These are phyloP conservation scores for Vombatus ursinus DNA, from an alignment of 2,113 vertebrate species.

Conservation along the genomic window DNA sequence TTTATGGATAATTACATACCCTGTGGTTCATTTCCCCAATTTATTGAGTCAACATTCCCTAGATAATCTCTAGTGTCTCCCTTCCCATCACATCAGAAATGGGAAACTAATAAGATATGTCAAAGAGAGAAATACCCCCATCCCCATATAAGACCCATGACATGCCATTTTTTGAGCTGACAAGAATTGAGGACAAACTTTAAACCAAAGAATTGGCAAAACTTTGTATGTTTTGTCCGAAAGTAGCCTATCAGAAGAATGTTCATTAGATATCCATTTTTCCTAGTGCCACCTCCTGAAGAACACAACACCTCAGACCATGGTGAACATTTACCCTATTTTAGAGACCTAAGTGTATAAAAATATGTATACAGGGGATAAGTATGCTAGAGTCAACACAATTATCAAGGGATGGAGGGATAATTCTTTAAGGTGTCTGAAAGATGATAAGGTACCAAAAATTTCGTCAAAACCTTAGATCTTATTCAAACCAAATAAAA, in stretches of 20 bases:
- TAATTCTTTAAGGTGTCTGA: too few species aligned
- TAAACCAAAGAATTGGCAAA: background rate
- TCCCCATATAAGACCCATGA: background rate
- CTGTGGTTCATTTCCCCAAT: background rate
- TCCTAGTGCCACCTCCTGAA: background rate
- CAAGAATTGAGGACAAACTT: background rate
- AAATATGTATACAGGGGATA: background rate
- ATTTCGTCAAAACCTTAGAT: too few species aligned
- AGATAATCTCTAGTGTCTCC: background rate
- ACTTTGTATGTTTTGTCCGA: background rate
- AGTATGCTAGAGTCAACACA: background rate
- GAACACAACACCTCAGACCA: background rate
- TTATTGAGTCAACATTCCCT: background rate
- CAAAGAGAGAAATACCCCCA: background rate
- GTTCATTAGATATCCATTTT: background rate
- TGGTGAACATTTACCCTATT: background rate
- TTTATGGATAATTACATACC: background rate
- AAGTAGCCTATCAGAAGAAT: background rate
- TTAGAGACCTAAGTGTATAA: background rate
- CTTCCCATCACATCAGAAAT: background rate
- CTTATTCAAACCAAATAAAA: too few species aligned
- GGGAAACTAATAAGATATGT: background rate
- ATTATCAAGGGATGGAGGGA: too few species aligned
- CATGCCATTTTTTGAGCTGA: background rate
- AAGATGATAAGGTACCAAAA: too few species aligned